A percentile compares a stretch with the other conserved stretches of the same genome.
These are phyloP conservation scores for Luscinia megarhynchos DNA, from an alignment of 2,797 vertebrate genomes.

Conservation along the genomic window DNA sequence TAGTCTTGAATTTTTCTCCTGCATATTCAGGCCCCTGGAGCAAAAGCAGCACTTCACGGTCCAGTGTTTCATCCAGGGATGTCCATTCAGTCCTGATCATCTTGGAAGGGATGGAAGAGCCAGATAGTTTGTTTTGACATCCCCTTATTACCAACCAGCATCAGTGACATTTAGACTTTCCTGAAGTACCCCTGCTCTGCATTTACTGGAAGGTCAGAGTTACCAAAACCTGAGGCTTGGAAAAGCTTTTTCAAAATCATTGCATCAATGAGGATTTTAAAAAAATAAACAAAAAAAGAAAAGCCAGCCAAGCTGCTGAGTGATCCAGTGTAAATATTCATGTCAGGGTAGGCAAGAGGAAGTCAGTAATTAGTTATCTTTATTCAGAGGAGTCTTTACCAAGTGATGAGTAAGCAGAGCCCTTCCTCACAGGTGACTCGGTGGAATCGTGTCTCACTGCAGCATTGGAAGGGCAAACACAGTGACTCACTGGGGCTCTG, in stretches of 20 bases:
- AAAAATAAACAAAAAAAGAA: background rate
- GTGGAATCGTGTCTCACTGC: background rate
- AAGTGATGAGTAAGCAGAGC: background rate
- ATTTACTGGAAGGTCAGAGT: conserved; percentile 33
- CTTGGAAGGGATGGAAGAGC: conserved; percentile 1
- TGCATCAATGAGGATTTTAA: background rate
- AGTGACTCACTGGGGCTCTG: background rate
- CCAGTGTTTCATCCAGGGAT: conserved; percentile 80
- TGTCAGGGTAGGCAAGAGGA: background rate
- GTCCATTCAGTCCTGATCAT: conserved; percentile 3
- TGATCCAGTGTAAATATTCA: background rate
- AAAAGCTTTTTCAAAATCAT: background rate
- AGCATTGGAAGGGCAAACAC: background rate
- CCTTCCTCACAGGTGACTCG: background rate
- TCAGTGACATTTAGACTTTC: conserved; percentile 42
- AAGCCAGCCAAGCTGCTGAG: background rate
- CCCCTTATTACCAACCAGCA: background rate
- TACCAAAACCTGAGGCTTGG: background rate
- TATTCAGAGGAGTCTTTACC: background rate
- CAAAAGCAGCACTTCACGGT: conserved; percentile 83
- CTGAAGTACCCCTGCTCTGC: background rate
- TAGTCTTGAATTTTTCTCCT: conserved; percentile 78
- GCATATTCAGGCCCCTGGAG: conserved; percentile 82
- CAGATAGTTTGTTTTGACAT: background rate
- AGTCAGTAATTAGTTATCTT: background rate